Evolutionary conservation across 2,797 vertebrate species (phyloP).

Genomic region (Catostomus latipinnis): DNA sequence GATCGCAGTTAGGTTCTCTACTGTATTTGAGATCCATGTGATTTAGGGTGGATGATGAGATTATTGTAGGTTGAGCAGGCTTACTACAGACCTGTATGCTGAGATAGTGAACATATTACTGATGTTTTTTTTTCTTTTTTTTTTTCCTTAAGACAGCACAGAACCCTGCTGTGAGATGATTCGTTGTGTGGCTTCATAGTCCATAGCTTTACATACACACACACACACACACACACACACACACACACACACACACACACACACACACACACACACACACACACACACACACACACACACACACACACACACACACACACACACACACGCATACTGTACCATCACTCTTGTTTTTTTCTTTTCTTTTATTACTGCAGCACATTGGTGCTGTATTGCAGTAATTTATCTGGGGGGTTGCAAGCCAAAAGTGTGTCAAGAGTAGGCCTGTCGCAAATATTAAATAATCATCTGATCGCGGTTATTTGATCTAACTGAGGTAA

Average conservation of each 20-base stretch:
- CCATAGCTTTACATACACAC: constrained; percentile 12
- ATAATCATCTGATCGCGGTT: no score
- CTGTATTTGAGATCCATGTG: no score
- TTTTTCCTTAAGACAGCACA: constrained; percentile 26
- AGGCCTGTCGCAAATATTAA: no score
- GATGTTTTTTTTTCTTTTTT: background rate
- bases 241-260: no score
- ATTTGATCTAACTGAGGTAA: no score
- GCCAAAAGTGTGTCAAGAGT: background rate
- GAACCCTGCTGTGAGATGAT: constrained; percentile 34
- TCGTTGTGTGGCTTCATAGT: constrained; percentile 52
- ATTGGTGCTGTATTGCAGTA: background rate
- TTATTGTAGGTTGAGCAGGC: background rate
- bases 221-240: background rate
- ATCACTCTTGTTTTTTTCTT: background rate
- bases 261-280: no score
- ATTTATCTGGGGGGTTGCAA: background rate
- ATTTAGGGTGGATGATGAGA: no score
- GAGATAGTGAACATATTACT: background rate
- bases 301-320: no score
- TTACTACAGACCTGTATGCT: background rate
- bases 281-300: no score
- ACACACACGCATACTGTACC: background rate
- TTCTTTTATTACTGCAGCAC: background rate
- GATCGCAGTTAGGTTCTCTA: no score